Base-by-base conservation (phyloP, 2,888 invertebrate species). In the Oligia latruncula region DNA sequence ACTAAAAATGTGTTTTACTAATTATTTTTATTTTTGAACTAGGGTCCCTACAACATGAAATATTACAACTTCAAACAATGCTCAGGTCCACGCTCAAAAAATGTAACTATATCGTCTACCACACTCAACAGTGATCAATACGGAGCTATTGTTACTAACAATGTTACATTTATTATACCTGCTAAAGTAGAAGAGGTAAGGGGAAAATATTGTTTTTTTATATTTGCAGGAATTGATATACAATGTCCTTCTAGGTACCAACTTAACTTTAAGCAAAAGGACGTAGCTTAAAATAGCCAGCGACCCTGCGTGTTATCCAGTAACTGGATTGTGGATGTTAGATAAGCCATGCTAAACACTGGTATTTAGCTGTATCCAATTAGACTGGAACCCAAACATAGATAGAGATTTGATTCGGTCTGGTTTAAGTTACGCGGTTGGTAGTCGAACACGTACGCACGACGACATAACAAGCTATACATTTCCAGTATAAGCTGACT, bases 1-100 rank as follows among this genome's bases (percentile, higher is more conserved):
- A 23, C 23, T 17, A 2, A n/a, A 46, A 35, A 15, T 35, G 13
- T 9, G n/a, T 20, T 4, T 5, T 58, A 35, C 13, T 8, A 58
- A 15, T 55, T 68, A 43, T 23, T 52, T 17, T 60, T 58, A 11
- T 49, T 20, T 71, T n/a, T 66, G 2, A 43, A 4, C 2, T 73
- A 94, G 93, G 94, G 93, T 49, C 92, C 92, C 0, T 94, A 89
- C 46, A 84, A 79, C 49, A 79, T 89, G 0, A 89, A 86, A 52
- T 92, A 89, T 88, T 86, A 89, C 5, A 85, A 89, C 23, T 91
- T 88, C 35, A 88, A 89, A 5, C 5, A 66, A 6, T 94, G 94
- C 43, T 85, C 87, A 5, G 93, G 93, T 6, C 93, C 93, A 4
- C 93, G 93, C 66, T 66, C 88, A 3, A 85, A 76, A 6, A 91